A percentile compares a stretch with the other conserved stretches of the same genome.
phyloP scores from a whole-genome alignment of 1,140 invertebrate species.

The Calliopsis andreniformis region DNA sequence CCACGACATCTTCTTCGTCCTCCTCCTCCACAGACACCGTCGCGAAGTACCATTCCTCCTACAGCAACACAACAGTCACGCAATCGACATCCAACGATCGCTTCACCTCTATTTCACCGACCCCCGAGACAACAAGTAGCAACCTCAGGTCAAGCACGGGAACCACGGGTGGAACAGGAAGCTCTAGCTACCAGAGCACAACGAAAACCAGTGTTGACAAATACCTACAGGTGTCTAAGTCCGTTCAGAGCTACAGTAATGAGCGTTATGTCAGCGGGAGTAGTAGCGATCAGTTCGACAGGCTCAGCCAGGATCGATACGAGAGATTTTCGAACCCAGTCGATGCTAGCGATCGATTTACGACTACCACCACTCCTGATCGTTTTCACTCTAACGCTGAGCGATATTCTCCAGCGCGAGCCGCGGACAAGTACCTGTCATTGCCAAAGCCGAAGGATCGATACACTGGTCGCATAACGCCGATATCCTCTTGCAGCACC shows the following conservation, averaged over 20 bases:
- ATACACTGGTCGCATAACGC: conserved; percentile 76
- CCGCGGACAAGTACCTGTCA: conserved; percentile 78
- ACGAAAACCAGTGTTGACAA: conserved; percentile 52
- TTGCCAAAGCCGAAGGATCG: conserved; percentile 80
- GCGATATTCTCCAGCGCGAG: conserved; percentile 74
- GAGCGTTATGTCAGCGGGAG: conserved; percentile 44
- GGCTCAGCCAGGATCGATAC: conserved; percentile 72
- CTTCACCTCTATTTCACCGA: conserved; percentile 61
- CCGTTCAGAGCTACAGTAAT: conserved; percentile 55
- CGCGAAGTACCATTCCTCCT: conserved; percentile 57
- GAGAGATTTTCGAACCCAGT: conserved; percentile 50
- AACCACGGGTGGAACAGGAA: background rate
- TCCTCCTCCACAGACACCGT: conserved; percentile 82
- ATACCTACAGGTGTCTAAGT: conserved; percentile 62
- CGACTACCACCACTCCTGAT: conserved; percentile 65
- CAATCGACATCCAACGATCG: conserved; percentile 56
- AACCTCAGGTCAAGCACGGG: background rate
- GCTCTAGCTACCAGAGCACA: conserved; percentile 34
- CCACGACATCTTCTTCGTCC: conserved; percentile 77
- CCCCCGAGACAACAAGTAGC: conserved; percentile 48
- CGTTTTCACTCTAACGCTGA: conserved; percentile 71
- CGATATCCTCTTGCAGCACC: conserved; percentile 71
- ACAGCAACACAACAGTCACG: conserved; percentile 41
- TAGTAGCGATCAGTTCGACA: conserved; percentile 49
- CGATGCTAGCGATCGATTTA: conserved; percentile 62